Evolutionary conservation across 2,888 invertebrate genomes (phyloP), one percentile per base, ranked within the genome.

Genomic region (Saturnia japonica): DNA sequence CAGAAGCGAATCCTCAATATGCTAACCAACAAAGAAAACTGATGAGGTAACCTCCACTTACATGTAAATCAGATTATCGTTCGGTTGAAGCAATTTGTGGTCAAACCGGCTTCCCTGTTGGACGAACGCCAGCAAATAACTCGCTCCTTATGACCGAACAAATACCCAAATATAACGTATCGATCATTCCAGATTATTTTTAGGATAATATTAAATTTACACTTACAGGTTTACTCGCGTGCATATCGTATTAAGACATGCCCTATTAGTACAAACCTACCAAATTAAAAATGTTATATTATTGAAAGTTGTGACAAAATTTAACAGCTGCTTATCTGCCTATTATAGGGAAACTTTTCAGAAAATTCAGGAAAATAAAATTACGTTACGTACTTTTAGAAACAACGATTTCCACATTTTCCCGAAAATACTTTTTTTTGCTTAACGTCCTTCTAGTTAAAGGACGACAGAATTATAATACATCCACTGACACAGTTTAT

Each of bases 161-260:
- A 40, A 64, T 40, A 64, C 40, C 40, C 57, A 64, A 68, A 68
- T 57, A 54, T 57, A 57, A 68, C 57, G 40, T 42, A 68, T 68
- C 68, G 28, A 68, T 68, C 57, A 68, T 54, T 25, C 54, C 34
- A 40, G 19, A 42, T 42, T 68, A 68, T 57, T 68, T 68, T 47
- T 57, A 68, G 34, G 40, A 40, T 3, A 22, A 28, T 4, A 60
- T 28, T 60, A 60, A 60, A 60, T 60, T 60, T 60, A 60, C 11
- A 11, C 1, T n/a, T 54, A 54, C 54, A 28, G 28, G 28, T 60
- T 25, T 60, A 60, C 25, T 60, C 57, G 57, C 14, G 11, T 60
- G 25, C 6, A 60, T 14, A 2, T 3, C 1, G 28, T 60, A 60
- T 60, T 60, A 28, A 60, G 25, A 28, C 28, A 6, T 25, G 57